phyloP scores from a whole-genome alignment of 2,888 invertebrate species.

The Melanostoma scalare region DNA sequence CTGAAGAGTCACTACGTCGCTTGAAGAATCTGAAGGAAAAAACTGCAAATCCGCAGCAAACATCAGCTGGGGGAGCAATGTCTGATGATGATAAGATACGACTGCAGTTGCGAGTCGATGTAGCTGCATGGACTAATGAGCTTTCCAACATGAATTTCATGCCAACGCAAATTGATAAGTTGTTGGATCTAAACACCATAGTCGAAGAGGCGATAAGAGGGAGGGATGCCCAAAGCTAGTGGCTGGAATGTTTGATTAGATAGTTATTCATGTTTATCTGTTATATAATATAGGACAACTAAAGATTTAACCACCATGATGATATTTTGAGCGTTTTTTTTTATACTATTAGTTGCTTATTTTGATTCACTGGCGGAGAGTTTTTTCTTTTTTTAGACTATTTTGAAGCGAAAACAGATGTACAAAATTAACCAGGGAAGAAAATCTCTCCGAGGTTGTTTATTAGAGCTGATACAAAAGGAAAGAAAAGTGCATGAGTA shows the following conservation, averaged over 20 bases:
- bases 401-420: too few relatives aligned
- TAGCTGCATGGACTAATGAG: slow-evolving; percentile 87
- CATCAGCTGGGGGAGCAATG: slow-evolving; percentile 81
- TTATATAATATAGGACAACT: too few relatives aligned
- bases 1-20: slow-evolving; percentile 95
- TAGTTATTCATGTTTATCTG: neutral
- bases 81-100: slow-evolving; percentile 97
- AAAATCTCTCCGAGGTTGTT: too few relatives aligned
- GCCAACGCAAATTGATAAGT: slow-evolving; percentile 84
- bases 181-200: slow-evolving; percentile 85
- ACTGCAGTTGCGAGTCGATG: slow-evolving; percentile 93
- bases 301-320: neutral
- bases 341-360: too few relatives aligned
- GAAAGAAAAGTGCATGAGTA: too few relatives aligned
- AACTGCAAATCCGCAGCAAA: slow-evolving; percentile 77
- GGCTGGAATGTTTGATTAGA: too few relatives aligned
- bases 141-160: slow-evolving; percentile 84
- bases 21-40: slow-evolving; percentile 92
- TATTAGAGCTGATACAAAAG: too few relatives aligned
- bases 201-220: slow-evolving; percentile 85
- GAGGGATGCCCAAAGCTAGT: slow-evolving; percentile 76
- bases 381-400: too few relatives aligned
- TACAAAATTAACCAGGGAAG: too few relatives aligned
- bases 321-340: too few relatives aligned
- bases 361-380: too few relatives aligned